Percentiles rank a stretch among this genome's conserved stretches.
These are phyloP conservation scores for Leistus spinibarbis DNA, from an alignment of 2,888 invertebrate genomes.

Conservation along the genomic window DNA sequence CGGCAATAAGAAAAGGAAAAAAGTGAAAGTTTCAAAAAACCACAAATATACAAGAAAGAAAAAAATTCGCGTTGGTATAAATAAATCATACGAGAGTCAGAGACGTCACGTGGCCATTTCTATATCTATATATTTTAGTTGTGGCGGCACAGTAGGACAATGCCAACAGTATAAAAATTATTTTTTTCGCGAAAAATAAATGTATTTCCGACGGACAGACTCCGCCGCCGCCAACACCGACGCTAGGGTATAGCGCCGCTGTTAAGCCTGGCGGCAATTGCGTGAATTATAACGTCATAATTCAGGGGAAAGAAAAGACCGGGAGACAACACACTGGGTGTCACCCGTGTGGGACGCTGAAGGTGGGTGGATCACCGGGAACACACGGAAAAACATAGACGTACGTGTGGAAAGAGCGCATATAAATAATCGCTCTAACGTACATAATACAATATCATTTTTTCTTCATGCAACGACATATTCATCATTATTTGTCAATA, in stretches of 20 bases:
- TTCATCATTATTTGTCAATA: too few relatives aligned
- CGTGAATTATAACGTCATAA: conserved; percentile 56
- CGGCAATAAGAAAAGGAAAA: conserved; percentile 4
- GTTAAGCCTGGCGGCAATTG: conserved; percentile 50
- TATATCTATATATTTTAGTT: conserved; percentile 37
- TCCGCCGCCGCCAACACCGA: conserved; percentile 3
- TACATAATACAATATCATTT: too few relatives aligned
- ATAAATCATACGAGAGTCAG: conserved; percentile 35
- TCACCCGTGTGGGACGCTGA: background rate
- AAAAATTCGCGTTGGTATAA: background rate
- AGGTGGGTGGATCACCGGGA: background rate
- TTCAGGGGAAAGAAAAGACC: conserved; percentile 57
- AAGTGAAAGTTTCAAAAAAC: conserved; percentile 15
- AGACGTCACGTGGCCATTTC: conserved; percentile 23
- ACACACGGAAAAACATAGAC: background rate
- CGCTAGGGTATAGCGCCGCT: background rate
- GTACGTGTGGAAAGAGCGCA: background rate
- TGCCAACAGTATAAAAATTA: conserved; percentile 36
- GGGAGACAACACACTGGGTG: conserved; percentile 48
- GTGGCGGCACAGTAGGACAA: conserved; percentile 35
- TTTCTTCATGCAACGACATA: too few relatives aligned
- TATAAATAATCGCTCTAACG: too few relatives aligned
- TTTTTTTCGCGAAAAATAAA: conserved; percentile 40
- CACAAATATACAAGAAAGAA: conserved; percentile 27
- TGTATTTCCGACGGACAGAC: conserved; percentile 40